phyloP scores from a whole-genome alignment of 2,113 vertebrate genomes.

The Octodon degus region DNA sequence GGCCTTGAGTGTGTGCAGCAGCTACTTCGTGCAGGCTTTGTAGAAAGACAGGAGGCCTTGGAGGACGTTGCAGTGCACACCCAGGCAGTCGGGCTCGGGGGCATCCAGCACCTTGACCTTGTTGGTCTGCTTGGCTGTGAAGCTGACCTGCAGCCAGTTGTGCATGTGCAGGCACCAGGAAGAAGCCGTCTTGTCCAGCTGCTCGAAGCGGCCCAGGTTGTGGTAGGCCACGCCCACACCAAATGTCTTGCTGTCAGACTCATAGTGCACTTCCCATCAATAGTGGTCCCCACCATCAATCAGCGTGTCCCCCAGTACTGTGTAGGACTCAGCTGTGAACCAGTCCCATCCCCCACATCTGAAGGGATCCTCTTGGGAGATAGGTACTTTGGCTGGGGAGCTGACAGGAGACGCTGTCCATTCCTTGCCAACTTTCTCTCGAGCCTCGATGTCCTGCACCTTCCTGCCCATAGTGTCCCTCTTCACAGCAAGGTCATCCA shows the following conservation, averaged over 20 bases:
- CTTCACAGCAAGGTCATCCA: constrained; percentile 94
- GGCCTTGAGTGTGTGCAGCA: constrained; percentile 94
- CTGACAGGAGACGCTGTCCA: constrained; percentile 94
- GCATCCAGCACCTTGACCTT: constrained; percentile 94
- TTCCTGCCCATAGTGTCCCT: constrained; percentile 97
- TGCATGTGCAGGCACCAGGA: constrained; percentile 98
- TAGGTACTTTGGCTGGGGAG: constrained; percentile 94
- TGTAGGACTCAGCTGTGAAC: constrained; percentile 98
- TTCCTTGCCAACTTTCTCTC: constrained; percentile 92
- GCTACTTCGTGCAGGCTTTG: constrained; percentile 92
- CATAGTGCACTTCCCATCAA: constrained; percentile 94
- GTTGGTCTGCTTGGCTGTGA: constrained; percentile 98
- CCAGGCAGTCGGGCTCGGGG: constrained; percentile 92
- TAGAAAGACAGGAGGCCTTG: constrained; percentile 96
- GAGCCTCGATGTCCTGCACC: constrained; percentile 92
- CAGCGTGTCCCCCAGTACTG: constrained; percentile 93
- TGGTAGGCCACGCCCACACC: constrained; percentile 93
- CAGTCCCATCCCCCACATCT: constrained; percentile 91
- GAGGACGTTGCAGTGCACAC: constrained; percentile 94
- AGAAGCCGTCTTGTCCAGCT: constrained; percentile 93
- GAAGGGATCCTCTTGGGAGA: constrained; percentile 94
- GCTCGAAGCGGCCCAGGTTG: constrained; percentile 95
- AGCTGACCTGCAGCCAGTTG: constrained; percentile 98
- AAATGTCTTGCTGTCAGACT: constrained; percentile 96
- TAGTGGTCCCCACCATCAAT: constrained; percentile 95